These are phyloP conservation scores for Tringa solitaria DNA, from an alignment of 2,113 vertebrate genomes.

Conservation along the genomic window DNA sequence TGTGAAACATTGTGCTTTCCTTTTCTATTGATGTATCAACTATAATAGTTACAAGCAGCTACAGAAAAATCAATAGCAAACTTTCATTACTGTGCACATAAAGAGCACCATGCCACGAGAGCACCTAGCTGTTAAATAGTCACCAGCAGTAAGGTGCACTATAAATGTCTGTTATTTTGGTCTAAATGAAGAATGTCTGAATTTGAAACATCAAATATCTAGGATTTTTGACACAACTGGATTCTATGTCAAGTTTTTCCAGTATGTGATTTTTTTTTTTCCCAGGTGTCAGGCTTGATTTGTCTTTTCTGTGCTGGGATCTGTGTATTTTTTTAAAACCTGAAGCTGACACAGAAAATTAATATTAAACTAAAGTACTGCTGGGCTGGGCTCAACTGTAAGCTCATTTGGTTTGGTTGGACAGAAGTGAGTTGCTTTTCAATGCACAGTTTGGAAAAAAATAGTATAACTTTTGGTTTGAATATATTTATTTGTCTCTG, in stretches of 20 bases:
- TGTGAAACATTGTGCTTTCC: slow-evolving; percentile 93
- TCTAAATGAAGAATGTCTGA: slow-evolving; percentile 49
- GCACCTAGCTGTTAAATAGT: slow-evolving; percentile 75
- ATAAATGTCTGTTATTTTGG: slow-evolving; percentile 61
- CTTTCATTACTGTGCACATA: slow-evolving; percentile 92
- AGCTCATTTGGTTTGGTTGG: not conserved
- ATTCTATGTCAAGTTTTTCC: not conserved
- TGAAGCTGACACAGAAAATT: not conserved
- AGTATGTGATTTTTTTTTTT: not conserved
- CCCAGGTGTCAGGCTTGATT: not conserved
- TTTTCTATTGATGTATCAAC: slow-evolving; percentile 99
- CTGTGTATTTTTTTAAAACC: not conserved
- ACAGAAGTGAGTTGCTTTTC: not conserved
- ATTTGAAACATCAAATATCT: slow-evolving; percentile 19
- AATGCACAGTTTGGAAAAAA: not conserved
- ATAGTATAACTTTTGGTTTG: not conserved
- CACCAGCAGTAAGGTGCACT: slow-evolving; percentile 36
- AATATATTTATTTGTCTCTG: not conserved
- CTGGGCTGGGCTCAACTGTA: not conserved
- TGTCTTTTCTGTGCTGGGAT: not conserved
- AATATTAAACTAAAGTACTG: not conserved
- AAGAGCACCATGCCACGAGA: slow-evolving; percentile 45
- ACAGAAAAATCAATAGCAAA: slow-evolving; percentile 97
- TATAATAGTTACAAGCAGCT: slow-evolving; percentile 99
- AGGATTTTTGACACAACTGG: not conserved